Percentiles rank a stretch among this genome's conserved stretches.
These are phyloP conservation scores for Sinella curviseta DNA, from an alignment of 1,140 invertebrate species.

Conservation along the genomic window DNA sequence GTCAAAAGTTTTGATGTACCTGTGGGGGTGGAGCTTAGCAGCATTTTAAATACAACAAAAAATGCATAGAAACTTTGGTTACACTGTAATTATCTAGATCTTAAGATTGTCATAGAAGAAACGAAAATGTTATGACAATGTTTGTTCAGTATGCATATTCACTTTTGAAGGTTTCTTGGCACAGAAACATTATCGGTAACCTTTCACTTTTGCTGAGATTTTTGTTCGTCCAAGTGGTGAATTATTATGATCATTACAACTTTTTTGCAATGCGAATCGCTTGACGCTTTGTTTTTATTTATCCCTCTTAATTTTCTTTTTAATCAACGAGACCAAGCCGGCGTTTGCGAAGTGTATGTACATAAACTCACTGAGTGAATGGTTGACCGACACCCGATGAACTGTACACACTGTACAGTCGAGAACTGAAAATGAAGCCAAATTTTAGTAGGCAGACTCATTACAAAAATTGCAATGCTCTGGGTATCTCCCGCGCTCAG, in stretches of 20 bases:
- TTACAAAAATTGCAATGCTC: background rate
- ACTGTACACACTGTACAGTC: background rate
- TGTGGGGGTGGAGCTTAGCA: no score
- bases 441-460: no score
- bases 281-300: background rate
- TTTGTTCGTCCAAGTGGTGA: background rate
- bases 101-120: no score
- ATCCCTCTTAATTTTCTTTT: background rate
- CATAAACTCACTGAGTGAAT: no score
- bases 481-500: background rate
- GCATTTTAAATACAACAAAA: no score
- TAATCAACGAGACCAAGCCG: no score
- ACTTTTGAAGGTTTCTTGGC: background rate
- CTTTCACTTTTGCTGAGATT: background rate
- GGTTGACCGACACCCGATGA: background rate
- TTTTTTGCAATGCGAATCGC: no score
- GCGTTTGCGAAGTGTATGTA: no score
- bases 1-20: no score
- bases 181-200: background rate
- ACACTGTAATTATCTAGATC: no score
- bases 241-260: background rate
- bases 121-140: background rate
- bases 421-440: no score
- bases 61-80: no score
- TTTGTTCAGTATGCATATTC: background rate